These are phyloP conservation scores for Oligia strigilis DNA, from an alignment of 2,888 invertebrate species.

Conservation along the genomic window DNA sequence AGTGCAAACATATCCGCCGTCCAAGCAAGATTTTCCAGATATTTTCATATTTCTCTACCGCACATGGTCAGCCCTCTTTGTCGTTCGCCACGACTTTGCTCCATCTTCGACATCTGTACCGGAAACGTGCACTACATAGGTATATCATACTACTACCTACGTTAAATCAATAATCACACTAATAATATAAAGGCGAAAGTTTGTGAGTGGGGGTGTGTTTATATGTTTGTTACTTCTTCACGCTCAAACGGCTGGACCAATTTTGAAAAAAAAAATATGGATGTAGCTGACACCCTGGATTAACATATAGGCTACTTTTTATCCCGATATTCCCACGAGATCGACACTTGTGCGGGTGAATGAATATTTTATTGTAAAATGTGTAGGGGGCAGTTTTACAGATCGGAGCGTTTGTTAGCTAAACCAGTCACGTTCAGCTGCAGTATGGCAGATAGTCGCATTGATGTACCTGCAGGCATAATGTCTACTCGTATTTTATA, in stretches of 20 bases:
- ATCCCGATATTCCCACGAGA: too few relatives aligned
- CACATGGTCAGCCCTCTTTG: background rate
- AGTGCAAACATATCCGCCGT: slow-evolving; percentile 11
- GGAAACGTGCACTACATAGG: background rate
- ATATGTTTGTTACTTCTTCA: too few relatives aligned
- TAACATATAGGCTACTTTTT: too few relatives aligned
- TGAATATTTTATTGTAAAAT: slow-evolving; percentile 23
- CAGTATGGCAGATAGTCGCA: background rate
- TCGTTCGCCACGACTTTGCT: background rate
- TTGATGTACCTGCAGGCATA: background rate
- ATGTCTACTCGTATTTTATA: background rate
- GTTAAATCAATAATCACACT: slow-evolving; percentile 27
- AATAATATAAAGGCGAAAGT: too few relatives aligned
- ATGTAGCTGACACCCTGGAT: too few relatives aligned
- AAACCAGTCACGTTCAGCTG: slow-evolving; percentile 1
- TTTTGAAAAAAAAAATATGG: too few relatives aligned
- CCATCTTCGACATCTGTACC: slow-evolving; percentile 26
- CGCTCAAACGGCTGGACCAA: too few relatives aligned
- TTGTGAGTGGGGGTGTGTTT: too few relatives aligned
- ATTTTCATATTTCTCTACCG: slow-evolving; percentile 30
- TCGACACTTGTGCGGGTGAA: too few relatives aligned
- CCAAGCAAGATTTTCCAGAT: slow-evolving; percentile 3
- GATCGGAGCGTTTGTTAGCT: slow-evolving; percentile 6
- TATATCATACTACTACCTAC: background rate
- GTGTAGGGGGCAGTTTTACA: slow-evolving; percentile 2